These are phyloP conservation scores for Muscidifurax raptorellus DNA, from an alignment of 1,140 invertebrate species.

Conservation along the genomic window DNA sequence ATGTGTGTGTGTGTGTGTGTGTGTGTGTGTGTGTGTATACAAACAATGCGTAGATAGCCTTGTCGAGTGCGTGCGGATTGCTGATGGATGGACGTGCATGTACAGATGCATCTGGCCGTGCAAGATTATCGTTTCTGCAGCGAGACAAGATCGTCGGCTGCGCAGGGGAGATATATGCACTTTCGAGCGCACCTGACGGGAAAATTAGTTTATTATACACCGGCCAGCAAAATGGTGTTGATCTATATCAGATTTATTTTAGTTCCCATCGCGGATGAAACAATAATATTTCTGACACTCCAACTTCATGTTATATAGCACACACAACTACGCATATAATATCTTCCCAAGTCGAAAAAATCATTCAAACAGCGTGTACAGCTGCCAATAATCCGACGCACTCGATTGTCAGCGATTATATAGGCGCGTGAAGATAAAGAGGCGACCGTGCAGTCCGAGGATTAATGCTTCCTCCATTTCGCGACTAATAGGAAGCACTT, in stretches of 20 bases:
- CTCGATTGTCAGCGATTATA: constrained; percentile 36
- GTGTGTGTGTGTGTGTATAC: not conserved
- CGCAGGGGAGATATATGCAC: not conserved
- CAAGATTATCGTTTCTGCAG: constrained; percentile 15
- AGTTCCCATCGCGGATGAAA: not conserved
- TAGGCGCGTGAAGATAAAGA: constrained; percentile 23
- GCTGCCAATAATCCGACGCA: constrained; percentile 30
- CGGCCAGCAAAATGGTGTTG: too few relatives aligned
- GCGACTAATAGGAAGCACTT: constrained; percentile 52
- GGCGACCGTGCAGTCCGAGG: constrained; percentile 11
- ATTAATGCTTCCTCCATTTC: constrained; percentile 50
- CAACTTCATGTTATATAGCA: too few relatives aligned
- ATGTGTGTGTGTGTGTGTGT: too few relatives aligned
- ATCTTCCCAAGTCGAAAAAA: not conserved
- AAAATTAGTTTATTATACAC: constrained; percentile 13
- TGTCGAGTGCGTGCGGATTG: not conserved
- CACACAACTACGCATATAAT: not conserved
- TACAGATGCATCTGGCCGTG: too few relatives aligned
- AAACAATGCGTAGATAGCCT: not conserved
- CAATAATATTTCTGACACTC: not conserved
- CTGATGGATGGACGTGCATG: not conserved
- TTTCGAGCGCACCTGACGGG: constrained; percentile 9
- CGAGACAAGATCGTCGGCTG: not conserved
- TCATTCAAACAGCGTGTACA: not conserved
- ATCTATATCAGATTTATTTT: not conserved